Evolutionary conservation across 23 tunicate genomes (phyloP).

Genomic region (Styela plicata): DNA sequence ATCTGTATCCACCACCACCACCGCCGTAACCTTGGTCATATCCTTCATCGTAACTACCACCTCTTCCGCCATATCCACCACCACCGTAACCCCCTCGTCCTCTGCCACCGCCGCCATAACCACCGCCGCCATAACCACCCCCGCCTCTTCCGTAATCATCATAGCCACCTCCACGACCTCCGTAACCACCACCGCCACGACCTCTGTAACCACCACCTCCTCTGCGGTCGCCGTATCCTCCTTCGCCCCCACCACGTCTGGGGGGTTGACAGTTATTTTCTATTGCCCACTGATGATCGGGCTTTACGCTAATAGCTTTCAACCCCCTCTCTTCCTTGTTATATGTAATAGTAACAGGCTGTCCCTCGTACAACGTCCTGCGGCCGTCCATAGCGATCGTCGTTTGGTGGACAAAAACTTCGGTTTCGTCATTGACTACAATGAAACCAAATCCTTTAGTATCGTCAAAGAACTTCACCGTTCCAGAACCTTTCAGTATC

Average conservation of each 20-base stretch:
- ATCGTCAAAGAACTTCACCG: slow-evolving; percentile 14
- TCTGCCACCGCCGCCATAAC: slow-evolving; percentile 3
- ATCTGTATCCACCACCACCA: not conserved
- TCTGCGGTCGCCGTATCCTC: not conserved
- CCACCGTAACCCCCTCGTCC: slow-evolving; percentile 9
- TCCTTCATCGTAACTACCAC: not conserved
- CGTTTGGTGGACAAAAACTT: slow-evolving; percentile 25
- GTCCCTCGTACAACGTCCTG: slow-evolving; percentile 11
- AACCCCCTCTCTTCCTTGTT: slow-evolving; percentile 1
- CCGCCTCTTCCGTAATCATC: slow-evolving; percentile 9
- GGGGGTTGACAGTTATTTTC: not conserved
- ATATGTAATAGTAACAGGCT: not conserved
- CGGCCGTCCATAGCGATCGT: slow-evolving; percentile 13
- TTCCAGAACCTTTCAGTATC: not conserved
- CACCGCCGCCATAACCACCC: not conserved
- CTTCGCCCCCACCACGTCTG: not conserved
- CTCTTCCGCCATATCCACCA: not conserved
- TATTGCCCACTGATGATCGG: slow-evolving; percentile 1
- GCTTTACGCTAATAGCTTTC: slow-evolving; percentile 4
- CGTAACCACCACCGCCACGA: slow-evolving; percentile 7
- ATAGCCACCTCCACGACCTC: not conserved
- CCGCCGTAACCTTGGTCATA: not conserved
- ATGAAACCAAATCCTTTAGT: slow-evolving; percentile 17
- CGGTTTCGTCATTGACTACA: not conserved
- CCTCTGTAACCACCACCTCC: not conserved